phyloP scores from a whole-genome alignment of 2,113 vertebrate genomes.

The Leucosticte australis region DNA sequence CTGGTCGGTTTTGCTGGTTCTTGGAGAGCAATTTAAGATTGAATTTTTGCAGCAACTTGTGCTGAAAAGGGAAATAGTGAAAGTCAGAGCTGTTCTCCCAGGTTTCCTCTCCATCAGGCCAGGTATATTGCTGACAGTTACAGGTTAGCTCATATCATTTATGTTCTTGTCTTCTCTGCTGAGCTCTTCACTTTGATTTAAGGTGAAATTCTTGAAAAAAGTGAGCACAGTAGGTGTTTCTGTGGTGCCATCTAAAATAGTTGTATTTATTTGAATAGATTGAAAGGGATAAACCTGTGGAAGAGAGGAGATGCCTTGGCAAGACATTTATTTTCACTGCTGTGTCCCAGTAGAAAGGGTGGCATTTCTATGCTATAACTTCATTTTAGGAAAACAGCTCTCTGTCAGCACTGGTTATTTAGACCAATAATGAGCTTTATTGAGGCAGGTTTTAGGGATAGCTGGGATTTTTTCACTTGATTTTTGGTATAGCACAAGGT shows the following conservation, averaged over 20 bases:
- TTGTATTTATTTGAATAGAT: not conserved
- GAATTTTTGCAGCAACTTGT: not conserved
- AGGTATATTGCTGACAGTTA: not conserved
- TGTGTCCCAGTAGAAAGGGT: not conserved
- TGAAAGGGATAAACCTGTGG: not conserved
- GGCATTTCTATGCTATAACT: not conserved
- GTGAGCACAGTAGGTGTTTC: not conserved
- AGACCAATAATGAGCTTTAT: not conserved
- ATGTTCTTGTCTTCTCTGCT: not conserved
- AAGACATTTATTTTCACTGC: not conserved
- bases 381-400: not conserved
- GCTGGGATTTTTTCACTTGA: not conserved
- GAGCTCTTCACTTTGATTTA: not conserved
- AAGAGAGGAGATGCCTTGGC: not conserved
- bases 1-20: not conserved
- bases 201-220: not conserved
- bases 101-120: not conserved
- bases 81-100: not conserved
- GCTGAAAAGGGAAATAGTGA: not conserved
- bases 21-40: not conserved
- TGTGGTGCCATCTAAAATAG: not conserved
- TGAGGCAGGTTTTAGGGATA: not conserved
- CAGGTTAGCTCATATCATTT: accelerated
- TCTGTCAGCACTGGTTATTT: not conserved
- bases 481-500: not conserved